These are phyloP conservation scores for Tetranychus urticae DNA, from an alignment of 1,140 invertebrate species.

Conservation along the genomic window DNA sequence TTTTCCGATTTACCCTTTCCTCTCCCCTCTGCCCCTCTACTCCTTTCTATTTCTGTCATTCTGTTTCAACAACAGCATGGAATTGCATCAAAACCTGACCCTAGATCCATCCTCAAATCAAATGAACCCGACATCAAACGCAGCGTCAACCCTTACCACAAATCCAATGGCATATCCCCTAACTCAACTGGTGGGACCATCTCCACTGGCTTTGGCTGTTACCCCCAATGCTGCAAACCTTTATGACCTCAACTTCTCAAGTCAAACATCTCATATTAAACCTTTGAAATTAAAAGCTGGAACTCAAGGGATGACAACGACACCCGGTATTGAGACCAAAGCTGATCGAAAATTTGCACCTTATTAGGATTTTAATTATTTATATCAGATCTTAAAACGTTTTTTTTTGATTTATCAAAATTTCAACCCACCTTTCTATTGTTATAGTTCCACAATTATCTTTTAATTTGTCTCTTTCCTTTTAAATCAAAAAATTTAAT, in stretches of 20 bases:
- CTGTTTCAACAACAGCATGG: constrained; percentile 4
- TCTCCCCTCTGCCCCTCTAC: neutral
- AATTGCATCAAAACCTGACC: constrained; percentile 9
- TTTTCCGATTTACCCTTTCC: constrained; percentile 1
- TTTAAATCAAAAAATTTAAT: too few species aligned
- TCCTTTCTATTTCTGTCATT: constrained; percentile 7
- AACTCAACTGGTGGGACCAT: constrained; percentile 6
- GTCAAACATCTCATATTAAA: neutral
- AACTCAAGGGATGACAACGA: neutral
- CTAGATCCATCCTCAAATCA: constrained; percentile 5
- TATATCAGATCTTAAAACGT: neutral
- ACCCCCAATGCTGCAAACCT: neutral
- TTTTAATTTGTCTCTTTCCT: too few species aligned
- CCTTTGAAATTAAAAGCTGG: neutral
- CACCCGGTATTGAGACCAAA: neutral
- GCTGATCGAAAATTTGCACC: constrained; percentile 1
- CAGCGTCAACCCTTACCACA: constrained; percentile 1
- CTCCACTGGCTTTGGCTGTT: neutral
- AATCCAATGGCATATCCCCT: constrained; percentile 5
- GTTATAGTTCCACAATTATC: too few species aligned
- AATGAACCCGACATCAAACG: neutral
- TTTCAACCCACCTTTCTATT: too few species aligned
- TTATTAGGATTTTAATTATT: neutral
- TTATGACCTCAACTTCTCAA: constrained; percentile 7
- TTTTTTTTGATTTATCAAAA: too few species aligned